Evolutionary conservation across 2,888 invertebrate genomes (phyloP), one percentile per base, ranked within the genome.

Genomic region (Andrena flavipes): DNA sequence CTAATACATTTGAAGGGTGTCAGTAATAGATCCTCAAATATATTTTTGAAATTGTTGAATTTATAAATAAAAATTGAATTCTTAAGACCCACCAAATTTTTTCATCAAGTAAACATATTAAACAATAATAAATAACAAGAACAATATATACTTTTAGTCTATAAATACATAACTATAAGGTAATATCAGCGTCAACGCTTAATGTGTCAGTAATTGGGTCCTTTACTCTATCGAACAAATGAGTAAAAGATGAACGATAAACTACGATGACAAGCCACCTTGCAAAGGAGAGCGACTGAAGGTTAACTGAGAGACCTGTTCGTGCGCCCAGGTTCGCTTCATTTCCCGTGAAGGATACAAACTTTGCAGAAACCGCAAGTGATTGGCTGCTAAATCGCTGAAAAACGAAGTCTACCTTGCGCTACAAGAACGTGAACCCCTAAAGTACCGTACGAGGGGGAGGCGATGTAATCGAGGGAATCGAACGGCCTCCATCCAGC

Each of bases 401-500:
- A 26, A 59, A 10, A 65, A 30, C 13, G 54, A 63, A 33, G 20
- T 42, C 56, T 5, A 2, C 7, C 42, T 23, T 16, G 26, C 33
- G 48, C 23, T 48, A 54, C 54, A 48, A 51, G 51, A 60, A 60
- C 30, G 51, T 71, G 30, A 65, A 65, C 35, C 13, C 23, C 29
- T 8, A 5, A 33, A 35, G 30, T 42, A 26, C 13, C 20, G 60
- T 13, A 5, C 35, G 54, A 48, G 26, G n/a, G 20, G 29, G 63
- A 29, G 49, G 56, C 35, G 26, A 71, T 26, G 16, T 16, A 63
- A 33, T 29, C 42, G 63, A 56, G 42, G 56, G 69, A 68, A 33
- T 33, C 60, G 35, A 26, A 42, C 35, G 63, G 65, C 42, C 59
- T 73, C 63, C 77, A 60, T 42, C 65, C 6, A 7, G 59, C 71